These are phyloP conservation scores for Erythrolamprus reginae DNA, from an alignment of 2,113 vertebrate genomes.

Conservation along the genomic window DNA sequence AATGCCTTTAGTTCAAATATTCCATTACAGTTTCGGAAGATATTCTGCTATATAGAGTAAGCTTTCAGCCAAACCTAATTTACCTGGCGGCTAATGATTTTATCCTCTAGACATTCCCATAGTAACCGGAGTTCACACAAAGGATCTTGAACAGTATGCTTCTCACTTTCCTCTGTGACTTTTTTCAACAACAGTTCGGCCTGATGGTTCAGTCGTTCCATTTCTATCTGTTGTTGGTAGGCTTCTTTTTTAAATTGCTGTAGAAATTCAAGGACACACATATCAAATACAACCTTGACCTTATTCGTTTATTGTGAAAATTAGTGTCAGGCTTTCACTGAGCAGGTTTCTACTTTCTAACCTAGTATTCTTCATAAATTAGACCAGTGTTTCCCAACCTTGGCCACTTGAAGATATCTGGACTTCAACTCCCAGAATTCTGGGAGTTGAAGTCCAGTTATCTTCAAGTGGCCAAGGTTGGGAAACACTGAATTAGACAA, in stretches of 20 bases:
- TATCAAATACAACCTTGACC: not conserved
- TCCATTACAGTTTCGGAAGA: not conserved
- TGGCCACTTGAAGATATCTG: too few relatives aligned
- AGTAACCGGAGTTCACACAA: conserved; percentile 87
- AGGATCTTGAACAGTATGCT: conserved; percentile 85
- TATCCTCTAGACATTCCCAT: conserved; percentile 89
- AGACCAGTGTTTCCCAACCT: too few relatives aligned
- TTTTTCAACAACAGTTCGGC: conserved; percentile 90
- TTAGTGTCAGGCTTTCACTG: not conserved
- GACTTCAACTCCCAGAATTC: too few relatives aligned
- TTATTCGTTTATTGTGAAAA: not conserved
- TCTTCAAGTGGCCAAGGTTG: too few relatives aligned
- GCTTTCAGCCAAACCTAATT: not conserved
- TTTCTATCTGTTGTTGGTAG: conserved; percentile 97
- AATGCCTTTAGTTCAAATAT: not conserved
- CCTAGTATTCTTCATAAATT: not conserved
- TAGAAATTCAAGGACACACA: conserved; percentile 22
- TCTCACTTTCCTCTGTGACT: conserved; percentile 82
- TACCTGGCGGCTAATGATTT: conserved; percentile 92
- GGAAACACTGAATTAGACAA: too few relatives aligned
- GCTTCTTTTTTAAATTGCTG: conserved; percentile 94
- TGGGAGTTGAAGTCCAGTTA: too few relatives aligned
- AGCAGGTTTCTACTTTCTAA: not conserved
- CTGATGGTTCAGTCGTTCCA: conserved; percentile 94
- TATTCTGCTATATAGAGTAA: not conserved